Conservation (phyloP, 2,797 vertebrate genomes). For the Vipera ursinii region DNA sequence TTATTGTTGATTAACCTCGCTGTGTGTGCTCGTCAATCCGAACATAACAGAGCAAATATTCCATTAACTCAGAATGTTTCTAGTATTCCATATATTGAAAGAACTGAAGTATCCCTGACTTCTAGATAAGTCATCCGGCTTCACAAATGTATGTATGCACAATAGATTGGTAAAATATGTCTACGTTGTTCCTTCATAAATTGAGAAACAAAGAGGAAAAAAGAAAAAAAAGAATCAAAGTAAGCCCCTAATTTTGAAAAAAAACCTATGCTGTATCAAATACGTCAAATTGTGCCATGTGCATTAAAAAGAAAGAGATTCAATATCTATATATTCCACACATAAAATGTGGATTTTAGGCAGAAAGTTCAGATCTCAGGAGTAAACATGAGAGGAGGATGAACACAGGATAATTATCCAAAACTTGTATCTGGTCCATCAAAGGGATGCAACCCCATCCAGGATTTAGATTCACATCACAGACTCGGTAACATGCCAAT, state of each 20-base stretch:
- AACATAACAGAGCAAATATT: neutral
- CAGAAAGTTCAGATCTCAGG: neutral
- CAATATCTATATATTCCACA: neutral
- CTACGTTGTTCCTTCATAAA: neutral
- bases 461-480: neutral
- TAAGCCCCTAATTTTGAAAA: neutral
- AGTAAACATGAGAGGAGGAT: neutral
- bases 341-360: neutral
- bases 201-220: neutral
- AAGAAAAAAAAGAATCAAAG: neutral
- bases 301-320: neutral
- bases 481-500: neutral
- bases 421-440: neutral
- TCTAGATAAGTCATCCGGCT: neutral
- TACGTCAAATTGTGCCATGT: neutral
- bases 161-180: neutral
- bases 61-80: neutral
- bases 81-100: neutral
- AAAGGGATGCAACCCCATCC: neutral
- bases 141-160: neutral
- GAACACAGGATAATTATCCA: neutral
- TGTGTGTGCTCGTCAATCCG: too few species aligned
- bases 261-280: neutral
- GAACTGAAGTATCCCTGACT: neutral
- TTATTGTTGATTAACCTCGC: too few species aligned